Base-by-base conservation (phyloP, 2,113 vertebrate species). In the Proteles cristata region DNA sequence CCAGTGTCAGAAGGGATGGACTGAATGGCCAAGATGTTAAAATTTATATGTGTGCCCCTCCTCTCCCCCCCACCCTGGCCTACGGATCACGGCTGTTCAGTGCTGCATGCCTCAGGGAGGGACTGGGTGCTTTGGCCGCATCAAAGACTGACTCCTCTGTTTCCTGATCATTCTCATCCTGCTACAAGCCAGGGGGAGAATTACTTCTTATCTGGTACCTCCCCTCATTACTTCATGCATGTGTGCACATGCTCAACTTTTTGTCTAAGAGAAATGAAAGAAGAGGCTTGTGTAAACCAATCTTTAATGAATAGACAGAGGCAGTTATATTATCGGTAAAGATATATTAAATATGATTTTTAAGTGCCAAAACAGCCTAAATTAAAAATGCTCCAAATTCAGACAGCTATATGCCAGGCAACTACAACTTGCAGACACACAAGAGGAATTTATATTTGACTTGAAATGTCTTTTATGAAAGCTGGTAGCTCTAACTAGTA, bases 21-120 rank as follows among this genome's bases (percentile, higher is more conserved):
- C 76, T 58, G 31, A 15, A 81, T 0, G 35, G 48, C 25, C 80
- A 14, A 11, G 21, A 39, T 45, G 58, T 19, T 69, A 39, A 82
- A 15, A 48, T 76, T 9, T 26, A 5, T 25, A 10, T 0, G 1
- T 0, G 4, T 4, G 2, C 7, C 50, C 39, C 11, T 25, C 28
- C 9, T 7, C 4, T 5, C 5, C 4, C 6, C 0, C 39, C 43
- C 11, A 14, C 11, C 0, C 53, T 5, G 48, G 33, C 25, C 21
- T 5, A 23, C 0, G 9, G 74, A 8, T 7, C 3, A 58, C 66
- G 35, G 35, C 31, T 17, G n/a, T 12, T 19, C 0, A 4, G 39
- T 19, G 71, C 21, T 21, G 0, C 0, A 3, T 0, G 23, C 31
- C 14, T 77, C 48, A 84, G 4, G 12, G 7, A 1, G n/a, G 35